Evolutionary conservation across 2,888 invertebrate genomes (phyloP).

Genomic region (Callyntrura sp.): DNA sequence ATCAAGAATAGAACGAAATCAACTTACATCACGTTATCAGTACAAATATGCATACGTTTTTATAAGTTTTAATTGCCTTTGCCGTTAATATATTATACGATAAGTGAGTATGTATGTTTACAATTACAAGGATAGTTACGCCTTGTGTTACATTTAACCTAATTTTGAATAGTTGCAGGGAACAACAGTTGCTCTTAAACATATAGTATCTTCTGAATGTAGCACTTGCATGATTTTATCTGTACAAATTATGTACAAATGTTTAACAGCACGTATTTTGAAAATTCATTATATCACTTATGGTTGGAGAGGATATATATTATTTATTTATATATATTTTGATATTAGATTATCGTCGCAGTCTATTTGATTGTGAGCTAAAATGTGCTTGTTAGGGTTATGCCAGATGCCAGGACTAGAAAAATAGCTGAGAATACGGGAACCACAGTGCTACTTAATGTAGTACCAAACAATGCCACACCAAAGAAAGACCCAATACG

Average conservation of each 20-base stretch:
- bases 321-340: background rate
- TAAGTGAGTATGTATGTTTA: too few species aligned
- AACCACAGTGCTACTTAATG: slow-evolving; percentile 80
- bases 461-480: slow-evolving; percentile 83
- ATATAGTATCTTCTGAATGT: too few species aligned
- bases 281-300: background rate
- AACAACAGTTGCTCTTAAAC: too few species aligned
- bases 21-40: too few species aligned
- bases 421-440: slow-evolving; percentile 83
- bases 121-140: too few species aligned
- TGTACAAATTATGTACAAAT: background rate
- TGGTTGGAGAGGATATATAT: background rate
- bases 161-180: too few species aligned
- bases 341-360: slow-evolving; percentile 6
- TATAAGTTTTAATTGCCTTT: too few species aligned
- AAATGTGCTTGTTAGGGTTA: slow-evolving; percentile 80
- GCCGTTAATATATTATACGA: too few species aligned
- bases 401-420: slow-evolving; percentile 80
- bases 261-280: background rate
- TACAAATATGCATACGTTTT: too few species aligned
- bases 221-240: background rate
- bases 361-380: slow-evolving; percentile 73
- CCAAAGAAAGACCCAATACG: slow-evolving; percentile 83
- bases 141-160: too few species aligned
- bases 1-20: too few species aligned